Base-by-base conservation (phyloP, 2,113 vertebrate species). In the Rhadina sibilatrix region DNA sequence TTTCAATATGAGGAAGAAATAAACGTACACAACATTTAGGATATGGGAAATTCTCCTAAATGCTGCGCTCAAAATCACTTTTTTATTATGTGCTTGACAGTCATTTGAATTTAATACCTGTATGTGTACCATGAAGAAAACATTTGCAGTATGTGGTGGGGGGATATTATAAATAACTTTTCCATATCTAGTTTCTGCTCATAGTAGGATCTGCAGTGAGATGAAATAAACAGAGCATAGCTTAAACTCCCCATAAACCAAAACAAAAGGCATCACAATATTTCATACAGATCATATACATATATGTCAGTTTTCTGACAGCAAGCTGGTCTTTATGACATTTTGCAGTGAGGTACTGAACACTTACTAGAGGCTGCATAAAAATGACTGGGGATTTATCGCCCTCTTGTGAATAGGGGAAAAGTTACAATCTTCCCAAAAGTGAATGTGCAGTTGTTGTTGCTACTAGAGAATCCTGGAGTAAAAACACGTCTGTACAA, bases 381-480 rank as follows among this genome's bases (percentile, higher is more conserved):
- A 57, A 69, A 59, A 95, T 93, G 82, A 85, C 46, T 72, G 57
- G 70, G 71, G 54, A 82, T 94, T 93, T 96, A 93, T 81, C 90
- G 96, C 96, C 96, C 96, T 95, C 96, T 97, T 86, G 96, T 93
- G 96, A 85, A 63, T 1, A 87, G 2, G 6, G 37, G 66, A 53
- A 85, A 90, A 77, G 59, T 38, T 91, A 86, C 96, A 94, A 15
- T 19, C 37, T 44, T 40, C 82, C 37, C 56, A 47, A 87, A 89
- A 82, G 37, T 8, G 9, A 57, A 63, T 0, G 0, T 8, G 24
- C 68, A 30, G 37, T 5, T 68, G 24, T 31, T 54, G 38, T 33
- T 61, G 15, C 50, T 52, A 7, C 42, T 66, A 15, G 49, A 35
- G 24, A 87, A 66, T 59, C 24, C 54, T 47, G 3, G 9, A 60